Evolutionary conservation across 2,888 invertebrate species (phyloP), one percentile per base, ranked within the genome.

Genomic region (Vesta saturnalis): DNA sequence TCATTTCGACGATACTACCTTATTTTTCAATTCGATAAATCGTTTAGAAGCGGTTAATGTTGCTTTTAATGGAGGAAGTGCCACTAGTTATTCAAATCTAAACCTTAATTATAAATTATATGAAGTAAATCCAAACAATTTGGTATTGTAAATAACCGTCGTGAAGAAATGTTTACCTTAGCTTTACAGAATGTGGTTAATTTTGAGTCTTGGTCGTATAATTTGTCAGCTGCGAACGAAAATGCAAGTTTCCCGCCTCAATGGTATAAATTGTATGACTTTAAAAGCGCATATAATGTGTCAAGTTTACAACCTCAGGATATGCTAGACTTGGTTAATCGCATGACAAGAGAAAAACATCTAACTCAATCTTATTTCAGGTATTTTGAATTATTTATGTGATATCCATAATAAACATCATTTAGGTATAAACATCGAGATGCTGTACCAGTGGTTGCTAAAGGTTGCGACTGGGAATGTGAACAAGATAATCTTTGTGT

Each of bases 61-160:
- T 0, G 91, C 92, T 1, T 95, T 93, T 88, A 92, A 95, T 64
- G 93, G 91, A 0, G 96, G 95, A n/a, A 92, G 94, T 75, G 85
- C 94, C 12, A 95, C 95, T 0, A 85, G 92, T 1, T 58, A 58
- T 39, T 4, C 43, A 10, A n/a, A 43, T 19, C 16, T 35, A 18
- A 58, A 58, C 39, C 89, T 92, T 69, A 96, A 81, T 75, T 82
- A 81, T 64, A 79, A 79, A 66, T 72, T 82, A 15, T 73, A 81
- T 18, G 72, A 71, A 1, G 77, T 83, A 1, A 79, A 82, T 67
- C 63, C 74, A 0, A n/a, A 2, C 12, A 2, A 39, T 2, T n/a
- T 39, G 39, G 39, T 39, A 39, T n/a, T n/a, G n/a, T n/a, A n/a
- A n/a, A n/a, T n/a, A n/a, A n/a, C n/a, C n/a, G n/a, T n/a, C n/a